These are phyloP conservation scores for Parnassius apollo DNA, from an alignment of 2,888 invertebrate species.

Conservation along the genomic window DNA sequence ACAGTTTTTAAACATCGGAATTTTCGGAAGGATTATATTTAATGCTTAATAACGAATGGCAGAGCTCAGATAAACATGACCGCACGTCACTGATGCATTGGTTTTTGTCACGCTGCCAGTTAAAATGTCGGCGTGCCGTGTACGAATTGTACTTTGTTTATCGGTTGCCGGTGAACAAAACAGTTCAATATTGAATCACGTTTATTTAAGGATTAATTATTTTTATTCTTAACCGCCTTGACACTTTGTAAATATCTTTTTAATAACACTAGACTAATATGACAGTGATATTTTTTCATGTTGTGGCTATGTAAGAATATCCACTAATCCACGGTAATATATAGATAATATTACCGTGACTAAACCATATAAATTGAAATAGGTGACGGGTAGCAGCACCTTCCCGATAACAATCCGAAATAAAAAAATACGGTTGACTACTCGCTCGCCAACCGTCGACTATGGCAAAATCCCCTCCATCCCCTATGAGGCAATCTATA, in stretches of 20 bases:
- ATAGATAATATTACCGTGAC: no score
- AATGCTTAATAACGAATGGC: constrained; percentile 5
- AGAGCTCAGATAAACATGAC: constrained; percentile 9
- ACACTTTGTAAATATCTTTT: background rate
- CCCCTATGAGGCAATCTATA: no score
- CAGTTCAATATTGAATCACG: constrained; percentile 5
- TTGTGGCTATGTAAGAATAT: no score
- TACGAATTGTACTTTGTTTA: constrained; percentile 10
- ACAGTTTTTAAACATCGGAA: background rate
- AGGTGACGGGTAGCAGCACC: no score
- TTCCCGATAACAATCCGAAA: no score
- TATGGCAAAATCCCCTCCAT: no score
- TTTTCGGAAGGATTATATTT: background rate
- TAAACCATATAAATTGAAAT: no score
- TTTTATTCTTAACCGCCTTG: background rate
- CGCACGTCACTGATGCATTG: constrained; percentile 20
- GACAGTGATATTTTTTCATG: no score
- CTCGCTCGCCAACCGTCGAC: no score
- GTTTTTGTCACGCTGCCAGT: constrained; percentile 25
- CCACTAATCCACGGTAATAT: no score
- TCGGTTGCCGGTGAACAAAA: constrained; percentile 12
- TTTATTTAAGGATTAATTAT: background rate
- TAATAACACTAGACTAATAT: no score
- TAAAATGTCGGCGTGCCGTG: constrained; percentile 4
- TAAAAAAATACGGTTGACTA: no score